These are phyloP conservation scores for Machimus rusticus DNA, from an alignment of 2,888 invertebrate genomes.

Conservation along the genomic window DNA sequence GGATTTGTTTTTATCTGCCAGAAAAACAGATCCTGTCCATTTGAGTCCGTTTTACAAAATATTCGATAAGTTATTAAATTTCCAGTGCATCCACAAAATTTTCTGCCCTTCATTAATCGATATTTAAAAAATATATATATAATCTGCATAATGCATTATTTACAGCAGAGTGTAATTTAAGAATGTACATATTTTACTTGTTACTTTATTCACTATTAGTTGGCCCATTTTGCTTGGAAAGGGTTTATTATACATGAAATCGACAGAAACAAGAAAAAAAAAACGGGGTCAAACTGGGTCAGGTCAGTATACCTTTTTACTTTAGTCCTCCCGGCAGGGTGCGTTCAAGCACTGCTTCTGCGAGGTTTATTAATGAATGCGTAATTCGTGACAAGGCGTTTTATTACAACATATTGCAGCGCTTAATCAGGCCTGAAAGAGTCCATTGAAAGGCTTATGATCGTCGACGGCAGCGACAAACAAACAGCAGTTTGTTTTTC, in stretches of 20 bases:
- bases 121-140: background rate
- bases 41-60: background rate
- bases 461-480: background rate
- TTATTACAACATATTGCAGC: constrained; percentile 13
- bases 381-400: background rate
- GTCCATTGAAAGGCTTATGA: constrained; percentile 13
- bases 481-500: constrained; percentile 10
- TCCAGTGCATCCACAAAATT: background rate
- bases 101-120: background rate
- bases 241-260: background rate
- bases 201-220: background rate
- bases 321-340: background rate
- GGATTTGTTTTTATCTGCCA: constrained; percentile 5
- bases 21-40: background rate
- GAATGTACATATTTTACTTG: background rate
- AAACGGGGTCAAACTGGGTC: background rate
- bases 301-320: background rate
- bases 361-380: constrained; percentile 1
- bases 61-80: background rate
- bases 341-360: background rate
- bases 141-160: background rate
- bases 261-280: background rate
- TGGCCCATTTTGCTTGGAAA: background rate
- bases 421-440: constrained; percentile 7
- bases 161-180: background rate